Percentiles rank a stretch among this genome's conserved stretches.
These are phyloP conservation scores for Elanoides forficatus DNA, from an alignment of 2,113 vertebrate genomes.

Conservation along the genomic window DNA sequence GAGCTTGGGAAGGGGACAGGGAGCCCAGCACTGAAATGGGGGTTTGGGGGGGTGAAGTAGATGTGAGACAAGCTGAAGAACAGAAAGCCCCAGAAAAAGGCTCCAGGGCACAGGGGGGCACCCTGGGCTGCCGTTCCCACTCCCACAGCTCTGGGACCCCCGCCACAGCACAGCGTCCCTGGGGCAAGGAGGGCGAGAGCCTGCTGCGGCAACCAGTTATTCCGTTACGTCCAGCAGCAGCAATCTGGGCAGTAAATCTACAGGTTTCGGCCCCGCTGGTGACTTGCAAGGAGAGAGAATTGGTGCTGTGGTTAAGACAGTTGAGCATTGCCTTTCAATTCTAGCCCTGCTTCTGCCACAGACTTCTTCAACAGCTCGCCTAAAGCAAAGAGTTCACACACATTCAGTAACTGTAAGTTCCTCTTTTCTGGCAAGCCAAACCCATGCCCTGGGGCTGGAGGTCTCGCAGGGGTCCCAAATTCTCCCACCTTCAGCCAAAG, in stretches of 20 bases:
- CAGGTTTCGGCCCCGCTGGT: fast-evolving
- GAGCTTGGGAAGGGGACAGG: neutral
- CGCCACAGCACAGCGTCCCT: neutral
- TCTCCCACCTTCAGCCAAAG: neutral
- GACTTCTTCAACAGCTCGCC: neutral
- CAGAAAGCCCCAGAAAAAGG: neutral
- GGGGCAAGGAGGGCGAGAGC: fast-evolving
- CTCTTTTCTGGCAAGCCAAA: neutral
- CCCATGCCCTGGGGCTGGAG: fast-evolving
- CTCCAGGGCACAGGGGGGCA: neutral
- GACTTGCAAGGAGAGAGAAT: neutral
- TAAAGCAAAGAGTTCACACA: neutral
- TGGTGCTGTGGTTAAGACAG: slow-evolving; percentile 23
- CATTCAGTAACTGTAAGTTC: neutral
- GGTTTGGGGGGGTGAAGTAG: neutral
- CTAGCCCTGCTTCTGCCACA: neutral
- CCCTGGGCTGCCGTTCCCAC: fast-evolving
- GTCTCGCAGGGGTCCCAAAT: neutral
- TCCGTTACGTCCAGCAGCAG: neutral
- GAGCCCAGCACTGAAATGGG: neutral
- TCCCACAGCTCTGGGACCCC: neutral
- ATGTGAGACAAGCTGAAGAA: neutral
- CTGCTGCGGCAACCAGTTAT: neutral
- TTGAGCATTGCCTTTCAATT: neutral
- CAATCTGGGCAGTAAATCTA: fast-evolving